Evolutionary conservation across 2,113 vertebrate genomes (phyloP).

Genomic region (Onychostruthus taczanowskii): DNA sequence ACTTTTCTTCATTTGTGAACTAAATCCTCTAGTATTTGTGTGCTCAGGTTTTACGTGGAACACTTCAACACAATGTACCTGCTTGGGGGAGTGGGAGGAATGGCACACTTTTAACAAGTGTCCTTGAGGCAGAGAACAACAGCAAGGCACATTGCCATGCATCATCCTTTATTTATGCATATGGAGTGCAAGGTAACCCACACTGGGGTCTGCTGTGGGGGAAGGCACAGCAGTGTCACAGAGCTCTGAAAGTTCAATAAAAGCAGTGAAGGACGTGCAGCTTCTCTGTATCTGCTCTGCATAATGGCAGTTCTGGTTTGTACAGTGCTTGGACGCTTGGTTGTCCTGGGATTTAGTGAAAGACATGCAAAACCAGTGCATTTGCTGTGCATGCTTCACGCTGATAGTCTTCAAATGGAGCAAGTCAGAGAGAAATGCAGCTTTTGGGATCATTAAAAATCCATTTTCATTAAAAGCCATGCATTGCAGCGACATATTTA

Average conservation of each 20-base stretch:
- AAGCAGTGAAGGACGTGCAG: neutral
- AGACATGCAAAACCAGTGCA: neutral
- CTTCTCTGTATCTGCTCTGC: neutral
- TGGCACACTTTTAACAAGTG: neutral
- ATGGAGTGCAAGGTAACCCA: neutral
- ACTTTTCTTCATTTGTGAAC: neutral
- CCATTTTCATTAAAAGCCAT: conserved; percentile 54
- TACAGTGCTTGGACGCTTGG: neutral
- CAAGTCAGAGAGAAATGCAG: conserved; percentile 5
- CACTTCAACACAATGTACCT: neutral
- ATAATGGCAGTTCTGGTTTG: neutral
- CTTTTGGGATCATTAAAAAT: conserved; percentile 31
- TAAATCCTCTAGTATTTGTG: neutral
- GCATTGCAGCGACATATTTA: conserved; percentile 1
- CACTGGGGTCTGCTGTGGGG: neutral
- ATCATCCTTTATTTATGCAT: conserved; percentile 9
- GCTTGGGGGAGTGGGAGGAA: neutral
- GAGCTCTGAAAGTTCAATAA: neutral
- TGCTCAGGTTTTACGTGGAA: neutral
- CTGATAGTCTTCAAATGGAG: conserved; percentile 26
- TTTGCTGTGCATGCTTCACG: neutral
- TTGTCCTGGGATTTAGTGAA: conserved; percentile 24
- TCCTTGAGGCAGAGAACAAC: conserved; percentile 14
- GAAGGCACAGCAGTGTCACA: neutral
- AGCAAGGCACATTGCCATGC: neutral